phyloP scores from a whole-genome alignment of 2,888 invertebrate species.

The Notodonta ziczac region DNA sequence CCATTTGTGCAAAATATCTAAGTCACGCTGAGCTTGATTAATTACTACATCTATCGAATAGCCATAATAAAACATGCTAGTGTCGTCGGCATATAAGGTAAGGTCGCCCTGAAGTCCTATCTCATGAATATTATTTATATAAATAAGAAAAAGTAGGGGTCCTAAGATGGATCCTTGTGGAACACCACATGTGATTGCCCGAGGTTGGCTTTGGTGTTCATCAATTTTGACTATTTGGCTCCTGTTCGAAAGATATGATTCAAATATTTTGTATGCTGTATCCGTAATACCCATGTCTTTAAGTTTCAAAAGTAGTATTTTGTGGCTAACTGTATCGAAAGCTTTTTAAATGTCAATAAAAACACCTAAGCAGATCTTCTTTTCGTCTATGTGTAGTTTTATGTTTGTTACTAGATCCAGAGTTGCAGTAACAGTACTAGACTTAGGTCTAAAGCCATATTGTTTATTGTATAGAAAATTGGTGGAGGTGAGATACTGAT shows the following conservation, averaged over 20 bases:
- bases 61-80: constrained; percentile 24
- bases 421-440: constrained; percentile 19
- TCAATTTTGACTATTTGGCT: constrained; percentile 5
- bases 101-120: constrained; percentile 10
- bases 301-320: constrained; percentile 5
- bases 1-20: constrained; percentile 22
- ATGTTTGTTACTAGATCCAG: constrained; percentile 26
- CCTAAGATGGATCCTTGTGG: constrained; percentile 6
- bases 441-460: constrained; percentile 15
- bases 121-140: constrained; percentile 8
- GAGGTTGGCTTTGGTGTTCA: not conserved
- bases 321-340: constrained; percentile 12
- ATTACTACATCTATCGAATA: constrained; percentile 12
- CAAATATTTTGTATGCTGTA: constrained; percentile 4
- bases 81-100: constrained; percentile 17
- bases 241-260: constrained; percentile 4
- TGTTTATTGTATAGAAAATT: not conserved
- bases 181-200: not conserved
- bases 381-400: constrained; percentile 23
- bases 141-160: constrained; percentile 2
- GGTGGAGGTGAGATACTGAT: not conserved
- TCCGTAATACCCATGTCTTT: constrained; percentile 1
- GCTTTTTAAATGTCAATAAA: constrained; percentile 25
- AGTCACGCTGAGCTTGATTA: constrained; percentile 18
- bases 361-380: constrained; percentile 19